Conservation (phyloP, 1,140 invertebrate species). For the Pinna nobilis region DNA sequence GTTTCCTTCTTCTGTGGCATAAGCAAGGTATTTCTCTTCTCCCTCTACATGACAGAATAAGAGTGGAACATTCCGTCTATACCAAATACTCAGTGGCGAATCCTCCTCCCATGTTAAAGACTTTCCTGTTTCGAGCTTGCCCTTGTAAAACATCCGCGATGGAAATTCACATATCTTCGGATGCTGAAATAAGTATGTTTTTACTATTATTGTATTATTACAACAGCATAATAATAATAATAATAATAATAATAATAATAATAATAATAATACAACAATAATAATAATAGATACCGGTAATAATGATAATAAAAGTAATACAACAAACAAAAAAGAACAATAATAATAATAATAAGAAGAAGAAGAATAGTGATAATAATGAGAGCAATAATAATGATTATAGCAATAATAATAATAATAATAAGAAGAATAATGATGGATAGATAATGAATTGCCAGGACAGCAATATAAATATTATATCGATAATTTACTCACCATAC, state of each 20-base stretch:
- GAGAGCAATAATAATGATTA: not conserved
- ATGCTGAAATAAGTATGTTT: slow-evolving; percentile 51
- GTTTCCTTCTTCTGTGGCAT: slow-evolving; percentile 63
- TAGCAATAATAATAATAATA: not conserved
- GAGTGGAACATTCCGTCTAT: slow-evolving; percentile 38
- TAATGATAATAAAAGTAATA: not conserved
- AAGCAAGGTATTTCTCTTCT: slow-evolving; percentile 59
- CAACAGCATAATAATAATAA: not conserved
- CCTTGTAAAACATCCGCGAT: slow-evolving; percentile 60
- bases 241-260: not conserved
- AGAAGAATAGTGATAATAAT: not conserved
- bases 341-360: not conserved
- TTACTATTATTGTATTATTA: not conserved
- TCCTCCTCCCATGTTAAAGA: slow-evolving; percentile 25
- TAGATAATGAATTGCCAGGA: not conserved
- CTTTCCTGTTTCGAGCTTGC: slow-evolving; percentile 45
- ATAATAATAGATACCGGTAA: not conserved
- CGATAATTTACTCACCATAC: slow-evolving; percentile 61
- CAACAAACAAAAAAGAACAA: not conserved
- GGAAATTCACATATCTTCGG: slow-evolving; percentile 62
- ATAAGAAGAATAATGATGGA: not conserved
- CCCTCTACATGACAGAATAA: slow-evolving; percentile 65
- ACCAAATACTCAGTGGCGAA: slow-evolving; percentile 40
- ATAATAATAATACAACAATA: not conserved
- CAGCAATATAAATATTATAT: not conserved